phyloP scores from a whole-genome alignment of 2,797 vertebrate species.

The Sebastes variabilis region DNA sequence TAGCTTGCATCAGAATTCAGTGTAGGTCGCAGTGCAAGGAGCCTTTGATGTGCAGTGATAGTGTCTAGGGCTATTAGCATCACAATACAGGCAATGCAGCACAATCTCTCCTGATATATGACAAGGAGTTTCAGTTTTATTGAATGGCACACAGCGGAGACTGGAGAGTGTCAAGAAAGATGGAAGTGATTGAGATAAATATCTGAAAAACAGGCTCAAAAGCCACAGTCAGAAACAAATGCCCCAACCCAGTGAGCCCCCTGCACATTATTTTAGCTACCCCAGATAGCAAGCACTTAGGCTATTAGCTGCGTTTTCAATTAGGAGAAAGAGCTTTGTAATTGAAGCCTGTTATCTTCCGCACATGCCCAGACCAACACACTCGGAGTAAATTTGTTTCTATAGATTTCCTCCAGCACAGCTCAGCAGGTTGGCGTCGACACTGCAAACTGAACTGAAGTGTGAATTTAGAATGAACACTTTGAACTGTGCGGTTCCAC shows the following conservation, averaged over 20 bases:
- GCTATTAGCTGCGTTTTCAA: conserved; percentile 74
- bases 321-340: conserved; percentile 69
- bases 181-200: conserved; percentile 30
- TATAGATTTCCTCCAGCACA: conserved; percentile 69
- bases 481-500: conserved; percentile 51
- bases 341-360: conserved; percentile 70
- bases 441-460: conserved; percentile 39
- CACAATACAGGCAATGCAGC: conserved; percentile 25
- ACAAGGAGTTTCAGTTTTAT: conserved; percentile 29
- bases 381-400: conserved; percentile 68
- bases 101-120: conserved; percentile 22
- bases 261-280: conserved; percentile 45
- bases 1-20: neutral
- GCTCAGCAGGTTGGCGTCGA: conserved; percentile 58
- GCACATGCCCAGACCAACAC: conserved; percentile 61
- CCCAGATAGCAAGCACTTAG: conserved; percentile 71
- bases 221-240: conserved; percentile 13
- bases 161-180: conserved; percentile 31
- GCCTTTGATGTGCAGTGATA: conserved; percentile 19
- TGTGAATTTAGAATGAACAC: conserved; percentile 66
- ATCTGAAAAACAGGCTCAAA: conserved; percentile 35
- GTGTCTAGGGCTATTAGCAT: conserved; percentile 34
- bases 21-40: neutral
- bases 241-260: conserved; percentile 19
- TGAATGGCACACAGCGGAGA: conserved; percentile 32